Percentiles rank a stretch among this genome's conserved stretches.
phyloP scores from a whole-genome alignment of 1,140 invertebrate species.

The Lysiphlebus fabarum region DNA sequence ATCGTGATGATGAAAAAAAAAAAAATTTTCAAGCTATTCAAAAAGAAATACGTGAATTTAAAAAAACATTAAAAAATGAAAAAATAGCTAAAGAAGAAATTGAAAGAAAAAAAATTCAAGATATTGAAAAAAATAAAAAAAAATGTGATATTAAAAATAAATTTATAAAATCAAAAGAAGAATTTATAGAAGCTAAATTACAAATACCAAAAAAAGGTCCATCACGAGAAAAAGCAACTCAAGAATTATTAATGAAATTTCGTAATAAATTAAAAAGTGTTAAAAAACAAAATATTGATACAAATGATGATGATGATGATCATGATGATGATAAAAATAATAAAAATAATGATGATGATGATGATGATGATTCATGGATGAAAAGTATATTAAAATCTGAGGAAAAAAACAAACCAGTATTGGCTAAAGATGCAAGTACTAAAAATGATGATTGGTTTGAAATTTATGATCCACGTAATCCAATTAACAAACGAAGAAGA shows the following conservation, averaged over 20 bases:
- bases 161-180: constrained; percentile 75
- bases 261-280: constrained; percentile 72
- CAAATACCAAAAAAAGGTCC: constrained; percentile 68
- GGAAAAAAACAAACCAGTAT: constrained; percentile 63
- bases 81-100: constrained; percentile 60
- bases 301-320: constrained; percentile 74
- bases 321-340: constrained; percentile 61
- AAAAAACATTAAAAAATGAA: constrained; percentile 65
- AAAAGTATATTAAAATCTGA: constrained; percentile 78
- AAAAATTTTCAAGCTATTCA: constrained; percentile 71
- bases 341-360: constrained; percentile 16
- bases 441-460: constrained; percentile 95
- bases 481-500: constrained; percentile 85
- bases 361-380: constrained; percentile 63
- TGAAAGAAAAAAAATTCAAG: constrained; percentile 48
- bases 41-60: constrained; percentile 71
- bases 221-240: not conserved
- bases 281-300: constrained; percentile 85
- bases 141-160: constrained; percentile 66
- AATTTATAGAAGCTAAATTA: constrained; percentile 67
- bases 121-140: constrained; percentile 45
- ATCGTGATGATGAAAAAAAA: constrained; percentile 62
- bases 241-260: constrained; percentile 34
- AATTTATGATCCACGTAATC: constrained; percentile 92
- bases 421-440: constrained; percentile 94